Evolutionary conservation across 2,888 invertebrate species (phyloP), one percentile per base, ranked within the genome.

Genomic region (Epinotia demarniana): DNA sequence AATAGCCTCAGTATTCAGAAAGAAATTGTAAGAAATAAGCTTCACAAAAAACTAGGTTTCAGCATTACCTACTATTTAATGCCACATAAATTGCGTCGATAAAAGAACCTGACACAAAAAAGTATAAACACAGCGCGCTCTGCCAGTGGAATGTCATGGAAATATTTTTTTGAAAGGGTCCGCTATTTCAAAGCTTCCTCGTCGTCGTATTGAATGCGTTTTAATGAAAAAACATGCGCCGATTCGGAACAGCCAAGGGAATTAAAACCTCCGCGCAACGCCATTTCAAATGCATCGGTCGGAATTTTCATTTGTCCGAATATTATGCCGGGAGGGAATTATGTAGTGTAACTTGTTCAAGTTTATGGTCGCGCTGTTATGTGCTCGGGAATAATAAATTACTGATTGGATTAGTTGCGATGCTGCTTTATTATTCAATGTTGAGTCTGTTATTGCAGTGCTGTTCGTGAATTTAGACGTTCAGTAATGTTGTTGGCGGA

Each of bases 151-250:
- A 92, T 89, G 92, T 91, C 92, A 90, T 90, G 88, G 85, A 89
- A 90, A 91, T 90, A 90, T 91, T 92, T n/a, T n/a, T 92, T 92
- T 93, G 87, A 92, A 93, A 93, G 92, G 92, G 91, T 90, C 87
- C 89, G 87, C 90, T 86, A 86, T 92, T 93, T 90, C 87, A 93
- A 92, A 93, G 92, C 92, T 86, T 87, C 91, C 91, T 92, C 92
- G 90, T 90, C 89, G 92, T 91, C 89, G 92, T 92, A 93, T 93
- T 94, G 93, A 94, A 94, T 94, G 92, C 90, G 93, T 92, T 94
- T 93, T 93, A 93, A 93, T 93, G 93, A 93, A 94, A 94, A 93
- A 93, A 93, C 93, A 93, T 92, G 92, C 92, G 89, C 92, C 92
- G 92, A 93, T 92, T 93, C 92, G 91, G 89, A 88, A 92, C 92